Evolutionary conservation across 1,140 invertebrate genomes (phyloP), one percentile per base, ranked within the genome.

Genomic region (Pogonomyrmex californicus): DNA sequence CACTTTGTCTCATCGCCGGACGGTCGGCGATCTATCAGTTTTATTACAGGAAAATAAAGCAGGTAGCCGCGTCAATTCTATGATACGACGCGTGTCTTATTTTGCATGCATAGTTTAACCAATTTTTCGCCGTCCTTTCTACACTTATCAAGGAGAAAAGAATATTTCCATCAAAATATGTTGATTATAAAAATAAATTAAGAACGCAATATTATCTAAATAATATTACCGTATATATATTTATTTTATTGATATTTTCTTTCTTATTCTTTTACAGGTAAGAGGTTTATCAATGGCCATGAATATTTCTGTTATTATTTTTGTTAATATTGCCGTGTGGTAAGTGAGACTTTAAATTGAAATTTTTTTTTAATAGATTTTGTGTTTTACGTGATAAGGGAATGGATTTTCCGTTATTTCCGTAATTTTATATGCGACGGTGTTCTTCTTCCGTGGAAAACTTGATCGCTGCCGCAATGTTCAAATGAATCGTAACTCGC

Each of bases 401-500:
- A 82, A 82, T 82, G 30, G 41, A 17, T 60, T 75, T 75, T 60
- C 23, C 56, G 12, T 71, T 38, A 81, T 81, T 81, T 70, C 78
- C 14, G 65, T 70, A 81, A 81, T 85, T 85, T 30, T 56, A 36
- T 56, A 75, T 12, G 54, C 30, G 81, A 44, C 38, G 54, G 44
- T 12, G 66, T 49, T 85, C 66, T 49, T 85, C 66, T 60, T 85
- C 70, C 30, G 65, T 56, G 38, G 56, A 81, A 81, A 81, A 38
- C 14, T 70, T 56, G 65, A 81, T 81, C 38, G 51, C 38, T 17
- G 49, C 33, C 36, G 36, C n/a, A 44, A 56, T 47, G 77, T 47
- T 81, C 36, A 70, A 81, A 81, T 70, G 49, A 71, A 81, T 82
- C 41, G 66, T 82, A 82, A 82, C 66, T 71, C 54, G 71, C 71